Evolutionary conservation across 2,113 vertebrate species (phyloP), one percentile per base, ranked within the genome.

Genomic region (Tychaedon coryphoeus): DNA sequence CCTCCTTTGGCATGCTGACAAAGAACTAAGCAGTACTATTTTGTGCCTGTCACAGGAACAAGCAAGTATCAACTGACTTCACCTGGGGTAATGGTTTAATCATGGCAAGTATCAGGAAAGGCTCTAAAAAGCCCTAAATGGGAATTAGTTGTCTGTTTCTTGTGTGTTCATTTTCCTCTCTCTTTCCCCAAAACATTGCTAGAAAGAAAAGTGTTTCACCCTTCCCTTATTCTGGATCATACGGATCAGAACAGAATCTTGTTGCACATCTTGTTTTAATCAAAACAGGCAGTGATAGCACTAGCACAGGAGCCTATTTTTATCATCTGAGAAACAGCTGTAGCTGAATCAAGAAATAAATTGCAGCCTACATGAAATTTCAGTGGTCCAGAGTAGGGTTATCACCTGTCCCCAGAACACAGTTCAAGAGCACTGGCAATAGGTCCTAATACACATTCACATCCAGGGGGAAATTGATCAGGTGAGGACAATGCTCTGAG

Each of bases 271-370:
- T 94, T 75, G 25, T 66, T 94, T 83, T 78, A 64, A 89, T 94
- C 54, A 88, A 84, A 88, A 79, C 5, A 79, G 38, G 38, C 66
- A 86, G 53, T 2, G 19, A 87, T 4, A 95, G 77, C 77, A 87
- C 48, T 40, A 87, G 36, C 50, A 94, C 15, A n/a, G 58, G 33
- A 94, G 19, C 25, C 87, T 93, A 62, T 92, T 96, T 95, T 95
- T 94, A 85, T 84, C 64, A 72, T 91, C 67, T 92, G 90, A 96
- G 67, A 96, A 95, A 97, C 91, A 95, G 91, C 82, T 95, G 75
- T 80, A 76, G 57, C 40, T 91, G 87, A 80, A 88, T 51, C 69
- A 90, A 95, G 78, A 94, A 96, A 88, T 66, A 90, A 92, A 76
- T 11, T 57, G 56, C 45, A 94, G 62, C 40, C 61, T 61, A 88